phyloP scores from a whole-genome alignment of 92 coral and sea anemone genomes.

The Umimayanthus kanabou region DNA sequence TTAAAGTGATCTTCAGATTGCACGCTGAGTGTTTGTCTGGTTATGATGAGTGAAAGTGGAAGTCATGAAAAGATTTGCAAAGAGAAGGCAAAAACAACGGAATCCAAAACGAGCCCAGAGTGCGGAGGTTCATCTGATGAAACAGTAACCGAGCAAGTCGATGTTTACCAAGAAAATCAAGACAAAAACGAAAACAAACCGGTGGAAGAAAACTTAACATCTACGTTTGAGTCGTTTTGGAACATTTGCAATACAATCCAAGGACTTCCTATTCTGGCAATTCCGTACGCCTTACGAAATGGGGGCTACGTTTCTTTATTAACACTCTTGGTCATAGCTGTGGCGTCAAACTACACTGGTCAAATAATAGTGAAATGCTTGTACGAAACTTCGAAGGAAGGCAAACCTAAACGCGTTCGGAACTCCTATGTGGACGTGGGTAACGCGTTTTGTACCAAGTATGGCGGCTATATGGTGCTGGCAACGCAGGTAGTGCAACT shows the following conservation, averaged over 20 bases:
- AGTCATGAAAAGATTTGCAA: neutral
- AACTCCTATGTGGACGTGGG: slow-evolving; percentile 84
- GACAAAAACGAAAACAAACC: slow-evolving; percentile 36
- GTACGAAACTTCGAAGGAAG: slow-evolving; percentile 63
- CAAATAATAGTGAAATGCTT: slow-evolving; percentile 80
- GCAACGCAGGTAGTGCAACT: slow-evolving; percentile 74
- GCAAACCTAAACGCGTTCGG: slow-evolving; percentile 71
- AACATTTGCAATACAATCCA: slow-evolving; percentile 97
- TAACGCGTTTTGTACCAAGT: slow-evolving; percentile 65
- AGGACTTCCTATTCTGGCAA: slow-evolving; percentile 93
- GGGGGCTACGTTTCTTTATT: slow-evolving; percentile 82
- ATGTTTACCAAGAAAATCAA: slow-evolving; percentile 22
- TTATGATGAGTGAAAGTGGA: neutral
- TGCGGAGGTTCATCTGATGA: neutral
- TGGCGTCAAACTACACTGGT: slow-evolving; percentile 90
- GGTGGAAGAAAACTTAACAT: slow-evolving; percentile 56
- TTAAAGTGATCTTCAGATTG: neutral
- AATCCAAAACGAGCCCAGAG: neutral
- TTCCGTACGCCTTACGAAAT: slow-evolving; percentile 85
- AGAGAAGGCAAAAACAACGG: neutral
- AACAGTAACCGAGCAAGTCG: neutral
- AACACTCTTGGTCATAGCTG: slow-evolving; percentile 70
- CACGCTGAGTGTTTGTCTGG: neutral
- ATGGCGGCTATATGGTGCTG: slow-evolving; percentile 81
- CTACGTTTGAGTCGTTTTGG: slow-evolving; percentile 92